Evolutionary conservation across 2,888 invertebrate genomes (phyloP), one percentile per base, ranked within the genome.

Genomic region (Agonopterix subpropinquella): DNA sequence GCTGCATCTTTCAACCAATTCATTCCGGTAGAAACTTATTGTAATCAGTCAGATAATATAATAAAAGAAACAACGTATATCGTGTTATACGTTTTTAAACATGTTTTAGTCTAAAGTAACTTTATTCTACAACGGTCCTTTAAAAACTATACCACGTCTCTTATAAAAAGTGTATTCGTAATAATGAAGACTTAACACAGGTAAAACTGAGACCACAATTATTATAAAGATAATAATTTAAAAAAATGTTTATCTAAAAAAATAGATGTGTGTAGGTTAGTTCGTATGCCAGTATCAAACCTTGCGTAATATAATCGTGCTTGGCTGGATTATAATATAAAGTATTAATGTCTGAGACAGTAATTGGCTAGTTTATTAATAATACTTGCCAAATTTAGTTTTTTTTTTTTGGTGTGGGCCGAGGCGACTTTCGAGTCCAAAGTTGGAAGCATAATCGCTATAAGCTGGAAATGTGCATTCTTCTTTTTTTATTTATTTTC

Each of bases 171-270:
- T 71, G 66, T 65, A 55, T 57, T 55, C 62, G 63, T 66, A 56
- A 60, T 43, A 63, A 59, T 48, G 49, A 55, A 57, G 64, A 73
- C 71, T 72, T 47, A 61, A 74, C 65, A 74, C 76, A 80, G 78
- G 77, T 76, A 73, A 74, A 75, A 70, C 69, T 65, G 73, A 78
- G 81, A 82, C 80, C 82, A 84, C 59, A 59, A 65, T 67, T 61
- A 65, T 56, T 62, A 63, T 62, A 58, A 66, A 65, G 64, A 63
- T 61, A 59, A 65, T 67, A 64, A 65, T 55, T 60, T 59, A 67
- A 67, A 18, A 28, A 61, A 65, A 62, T 65, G 55, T 67, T 57
- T 60, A 62, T 62, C 62, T 62, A 64, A 58, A 65, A 69, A 68
- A 50, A 51, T 64, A 65, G 61, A 56, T 65, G 72, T 79, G 77